These are phyloP conservation scores for Lateolabrax maculatus DNA, from an alignment of 2,797 vertebrate species.

Conservation along the genomic window DNA sequence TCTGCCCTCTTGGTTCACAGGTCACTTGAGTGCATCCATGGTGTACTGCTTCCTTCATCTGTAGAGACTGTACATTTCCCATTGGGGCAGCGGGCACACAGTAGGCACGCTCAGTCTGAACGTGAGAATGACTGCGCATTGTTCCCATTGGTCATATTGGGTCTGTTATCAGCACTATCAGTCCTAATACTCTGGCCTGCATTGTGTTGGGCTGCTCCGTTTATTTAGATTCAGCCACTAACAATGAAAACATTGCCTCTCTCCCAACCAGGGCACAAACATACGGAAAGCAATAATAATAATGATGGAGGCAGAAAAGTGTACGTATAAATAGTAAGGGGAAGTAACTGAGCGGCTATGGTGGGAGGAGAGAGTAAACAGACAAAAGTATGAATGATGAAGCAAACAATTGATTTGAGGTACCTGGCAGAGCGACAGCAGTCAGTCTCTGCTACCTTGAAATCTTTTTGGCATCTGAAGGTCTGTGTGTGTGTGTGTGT, in stretches of 20 bases:
- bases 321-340: constrained; percentile 80
- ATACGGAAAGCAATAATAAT: constrained; percentile 85
- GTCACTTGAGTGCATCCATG: constrained; percentile 58
- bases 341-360: constrained; percentile 77
- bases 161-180: constrained; percentile 76
- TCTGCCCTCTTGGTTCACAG: constrained; percentile 43
- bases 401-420: constrained; percentile 76
- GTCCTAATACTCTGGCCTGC: constrained; percentile 75
- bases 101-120: constrained; percentile 76
- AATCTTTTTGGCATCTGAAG: constrained; percentile 45
- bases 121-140: constrained; percentile 77
- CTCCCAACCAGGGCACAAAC: constrained; percentile 76
- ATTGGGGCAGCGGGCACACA: constrained; percentile 69
- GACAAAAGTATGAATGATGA: constrained; percentile 82
- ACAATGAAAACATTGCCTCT: constrained; percentile 83
- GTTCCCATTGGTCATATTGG: constrained; percentile 79
- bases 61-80: constrained; percentile 63
- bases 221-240: constrained; percentile 80
- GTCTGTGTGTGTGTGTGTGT: constrained; percentile 29
- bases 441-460: constrained; percentile 69
- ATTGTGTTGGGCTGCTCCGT: constrained; percentile 81
- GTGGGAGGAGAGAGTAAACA: constrained; percentile 76
- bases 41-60: constrained; percentile 55
- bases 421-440: constrained; percentile 79
- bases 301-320: constrained; percentile 79